phyloP scores from a whole-genome alignment of 2,888 invertebrate genomes.

The Clistopyga incitator region DNA sequence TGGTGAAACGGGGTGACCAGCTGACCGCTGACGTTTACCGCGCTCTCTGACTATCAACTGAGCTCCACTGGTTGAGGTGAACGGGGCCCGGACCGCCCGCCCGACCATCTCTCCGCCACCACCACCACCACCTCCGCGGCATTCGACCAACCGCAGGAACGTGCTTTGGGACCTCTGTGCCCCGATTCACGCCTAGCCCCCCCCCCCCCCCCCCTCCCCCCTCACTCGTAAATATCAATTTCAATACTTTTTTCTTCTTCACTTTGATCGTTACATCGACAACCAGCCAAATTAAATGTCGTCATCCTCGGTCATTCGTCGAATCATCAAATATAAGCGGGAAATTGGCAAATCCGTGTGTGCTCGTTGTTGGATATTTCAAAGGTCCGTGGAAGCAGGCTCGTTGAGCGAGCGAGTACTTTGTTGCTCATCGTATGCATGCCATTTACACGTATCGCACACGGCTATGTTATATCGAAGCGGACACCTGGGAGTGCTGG shows the following conservation, averaged over 20 bases:
- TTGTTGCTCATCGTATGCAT: constrained; percentile 24
- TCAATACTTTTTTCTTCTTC: too few species aligned
- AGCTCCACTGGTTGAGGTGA: constrained; percentile 79
- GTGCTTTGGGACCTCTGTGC: constrained; percentile 42
- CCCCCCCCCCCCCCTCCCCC: too few species aligned
- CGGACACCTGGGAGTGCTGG: constrained; percentile 24
- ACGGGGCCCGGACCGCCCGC: constrained; percentile 73
- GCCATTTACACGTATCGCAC: constrained; percentile 6
- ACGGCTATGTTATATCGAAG: not conserved
- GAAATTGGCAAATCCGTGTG: not conserved
- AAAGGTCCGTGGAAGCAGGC: not conserved
- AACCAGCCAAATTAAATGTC: too few species aligned
- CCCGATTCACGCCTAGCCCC: not conserved
- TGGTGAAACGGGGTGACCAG: constrained; percentile 72
- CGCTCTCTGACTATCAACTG: constrained; percentile 81
- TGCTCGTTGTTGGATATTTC: not conserved
- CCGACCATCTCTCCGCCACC: constrained; percentile 60
- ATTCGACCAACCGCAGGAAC: constrained; percentile 46
- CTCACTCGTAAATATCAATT: too few species aligned
- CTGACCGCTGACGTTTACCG: constrained; percentile 78
- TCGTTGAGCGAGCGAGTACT: not conserved
- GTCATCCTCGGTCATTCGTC: too few species aligned
- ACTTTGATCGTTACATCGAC: too few species aligned
- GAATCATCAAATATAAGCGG: too few species aligned
- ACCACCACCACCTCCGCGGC: constrained; percentile 62